These are phyloP conservation scores for Drosophila kohkoa DNA, from an alignment of 1,140 invertebrate genomes.

Conservation along the genomic window DNA sequence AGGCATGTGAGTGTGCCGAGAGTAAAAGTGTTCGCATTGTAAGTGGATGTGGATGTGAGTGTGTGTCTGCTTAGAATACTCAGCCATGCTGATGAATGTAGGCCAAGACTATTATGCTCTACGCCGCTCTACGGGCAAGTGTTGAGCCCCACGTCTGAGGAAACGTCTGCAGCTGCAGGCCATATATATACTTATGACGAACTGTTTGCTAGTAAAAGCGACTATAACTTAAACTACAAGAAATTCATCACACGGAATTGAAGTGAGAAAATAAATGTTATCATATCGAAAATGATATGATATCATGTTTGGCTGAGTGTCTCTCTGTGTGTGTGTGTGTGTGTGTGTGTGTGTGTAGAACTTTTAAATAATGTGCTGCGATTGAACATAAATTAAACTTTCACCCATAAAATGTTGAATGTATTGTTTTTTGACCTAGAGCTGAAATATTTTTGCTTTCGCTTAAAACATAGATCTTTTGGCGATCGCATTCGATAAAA, in stretches of 20 bases:
- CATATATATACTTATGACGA: not conserved
- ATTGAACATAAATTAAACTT: conserved; percentile 11
- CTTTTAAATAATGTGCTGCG: conserved; percentile 3
- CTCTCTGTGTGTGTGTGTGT: too few relatives aligned
- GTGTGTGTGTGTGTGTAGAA: not conserved
- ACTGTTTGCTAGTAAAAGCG: conserved; percentile 9
- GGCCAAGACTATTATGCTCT: conserved; percentile 74
- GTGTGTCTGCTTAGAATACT: conserved; percentile 60
- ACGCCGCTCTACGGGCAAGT: conserved; percentile 39
- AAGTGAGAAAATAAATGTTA: conserved; percentile 1
- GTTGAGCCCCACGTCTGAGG: conserved; percentile 44
- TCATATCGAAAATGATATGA: not conserved
- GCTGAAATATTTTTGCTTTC: conserved; percentile 1
- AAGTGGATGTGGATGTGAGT: conserved; percentile 39
- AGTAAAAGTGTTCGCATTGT: conserved; percentile 74
- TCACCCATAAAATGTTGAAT: conserved; percentile 3
- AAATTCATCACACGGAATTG: not conserved
- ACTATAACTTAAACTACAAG: not conserved
- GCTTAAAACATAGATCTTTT: conserved; percentile 3
- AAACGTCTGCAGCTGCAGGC: conserved; percentile 26
- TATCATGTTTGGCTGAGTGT: not conserved
- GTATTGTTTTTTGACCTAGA: conserved; percentile 2
- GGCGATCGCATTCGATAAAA: not conserved
- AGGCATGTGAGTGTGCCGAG: conserved; percentile 52
- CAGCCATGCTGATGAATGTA: conserved; percentile 53